These are phyloP conservation scores for Hirtodrosophila cameraria DNA, from an alignment of 2,888 invertebrate genomes.

Conservation along the genomic window DNA sequence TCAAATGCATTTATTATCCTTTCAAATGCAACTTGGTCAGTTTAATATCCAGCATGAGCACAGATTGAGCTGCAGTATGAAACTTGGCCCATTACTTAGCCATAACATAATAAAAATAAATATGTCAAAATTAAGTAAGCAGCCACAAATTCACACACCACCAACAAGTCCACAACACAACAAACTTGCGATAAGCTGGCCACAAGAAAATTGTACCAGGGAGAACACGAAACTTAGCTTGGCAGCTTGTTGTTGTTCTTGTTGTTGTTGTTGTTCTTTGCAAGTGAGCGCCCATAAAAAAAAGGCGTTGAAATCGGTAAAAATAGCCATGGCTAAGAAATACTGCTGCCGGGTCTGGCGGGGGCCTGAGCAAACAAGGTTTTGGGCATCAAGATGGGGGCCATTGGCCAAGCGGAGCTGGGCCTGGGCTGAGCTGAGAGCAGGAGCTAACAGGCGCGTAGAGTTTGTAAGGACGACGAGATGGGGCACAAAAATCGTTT, in stretches of 20 bases:
- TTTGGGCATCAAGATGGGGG: slow-evolving; percentile 44
- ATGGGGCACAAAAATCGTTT: slow-evolving; percentile 76
- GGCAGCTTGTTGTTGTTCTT: background rate
- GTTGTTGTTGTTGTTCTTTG: slow-evolving; percentile 27
- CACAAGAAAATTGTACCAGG: slow-evolving; percentile 23
- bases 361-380: slow-evolving; percentile 38
- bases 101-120: slow-evolving; percentile 68
- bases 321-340: slow-evolving; percentile 50
- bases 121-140: slow-evolving; percentile 77
- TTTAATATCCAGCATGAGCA: background rate
- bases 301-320: slow-evolving; percentile 71
- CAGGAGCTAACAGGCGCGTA: slow-evolving; percentile 32
- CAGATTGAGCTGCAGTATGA: background rate
- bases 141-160: slow-evolving; percentile 61
- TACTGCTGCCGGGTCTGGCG: slow-evolving; percentile 13
- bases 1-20: too few species aligned
- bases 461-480: slow-evolving; percentile 43
- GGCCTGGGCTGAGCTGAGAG: too few species aligned
- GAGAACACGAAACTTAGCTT: slow-evolving; percentile 30
- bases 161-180: slow-evolving; percentile 25
- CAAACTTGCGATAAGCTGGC: slow-evolving; percentile 48
- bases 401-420: too few species aligned
- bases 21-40: background rate
- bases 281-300: slow-evolving; percentile 49
- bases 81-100: slow-evolving; percentile 33